Evolutionary conservation across 1,140 invertebrate species (phyloP).

Genomic region (Sminthurinus signatus): DNA sequence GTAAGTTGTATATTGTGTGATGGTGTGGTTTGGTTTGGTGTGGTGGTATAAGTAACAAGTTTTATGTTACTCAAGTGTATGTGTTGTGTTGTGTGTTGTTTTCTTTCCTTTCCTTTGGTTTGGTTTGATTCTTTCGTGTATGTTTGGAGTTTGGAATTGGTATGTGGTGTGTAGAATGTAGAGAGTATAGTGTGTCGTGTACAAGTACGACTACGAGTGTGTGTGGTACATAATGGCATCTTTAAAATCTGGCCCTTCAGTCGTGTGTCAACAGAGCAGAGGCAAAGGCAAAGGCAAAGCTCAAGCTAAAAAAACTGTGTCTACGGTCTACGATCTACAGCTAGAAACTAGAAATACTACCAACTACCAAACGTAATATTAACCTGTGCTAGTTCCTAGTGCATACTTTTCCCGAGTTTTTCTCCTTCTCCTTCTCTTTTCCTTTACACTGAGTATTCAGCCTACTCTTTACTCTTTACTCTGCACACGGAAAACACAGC

Average conservation of each 20-base stretch:
- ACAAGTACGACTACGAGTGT: neutral
- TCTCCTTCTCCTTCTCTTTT: neutral
- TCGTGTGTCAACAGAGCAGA: slow-evolving; percentile 12
- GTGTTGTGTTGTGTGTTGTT: no score
- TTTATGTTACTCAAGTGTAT: no score
- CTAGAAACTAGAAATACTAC: no score
- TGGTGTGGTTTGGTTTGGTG: neutral
- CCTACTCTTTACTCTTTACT: no score
- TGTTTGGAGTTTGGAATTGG: neutral
- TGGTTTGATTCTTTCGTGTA: no score
- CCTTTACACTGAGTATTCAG: no score
- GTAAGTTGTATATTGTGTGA: no score
- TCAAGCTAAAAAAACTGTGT: slow-evolving; percentile 13
- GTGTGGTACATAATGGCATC: slow-evolving; percentile 7
- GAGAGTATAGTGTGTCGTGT: neutral
- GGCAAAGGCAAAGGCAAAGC: slow-evolving; percentile 9
- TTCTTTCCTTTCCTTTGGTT: no score
- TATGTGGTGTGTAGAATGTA: neutral
- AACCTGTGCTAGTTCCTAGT: neutral
- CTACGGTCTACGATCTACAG: no score
- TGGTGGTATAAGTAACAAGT: neutral
- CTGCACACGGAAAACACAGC: no score
- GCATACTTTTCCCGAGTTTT: slow-evolving; percentile 4
- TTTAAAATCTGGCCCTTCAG: slow-evolving; percentile 15
- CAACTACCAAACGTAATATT: no score